A percentile compares a stretch with the other conserved stretches of the same genome.
Conservation (phyloP, 1,140 invertebrate genomes). For the Amphibalanus amphitrite region DNA sequence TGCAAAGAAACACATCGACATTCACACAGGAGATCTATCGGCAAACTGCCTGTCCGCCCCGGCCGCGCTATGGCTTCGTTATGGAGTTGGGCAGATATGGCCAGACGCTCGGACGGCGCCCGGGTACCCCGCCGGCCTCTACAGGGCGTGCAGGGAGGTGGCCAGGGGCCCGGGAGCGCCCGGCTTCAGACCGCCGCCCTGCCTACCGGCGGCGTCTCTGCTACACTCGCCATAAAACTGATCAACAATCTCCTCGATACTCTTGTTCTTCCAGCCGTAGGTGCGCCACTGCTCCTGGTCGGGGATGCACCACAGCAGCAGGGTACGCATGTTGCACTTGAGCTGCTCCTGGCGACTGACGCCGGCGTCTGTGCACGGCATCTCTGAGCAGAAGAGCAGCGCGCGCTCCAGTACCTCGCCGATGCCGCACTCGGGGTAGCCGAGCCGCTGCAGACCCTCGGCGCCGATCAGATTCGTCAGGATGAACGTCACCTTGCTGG, state of each 20-base stretch:
- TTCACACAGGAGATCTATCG: background rate
- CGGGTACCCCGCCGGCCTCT: background rate
- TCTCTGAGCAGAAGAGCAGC: constrained; percentile 14
- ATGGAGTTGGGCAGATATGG: background rate
- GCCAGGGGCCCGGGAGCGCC: background rate
- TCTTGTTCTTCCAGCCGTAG: constrained; percentile 17
- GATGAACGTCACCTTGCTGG: constrained; percentile 13
- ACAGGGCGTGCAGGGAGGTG: background rate
- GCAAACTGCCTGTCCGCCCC: background rate
- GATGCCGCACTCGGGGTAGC: constrained; percentile 14
- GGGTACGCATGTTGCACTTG: constrained; percentile 18
- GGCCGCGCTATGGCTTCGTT: background rate
- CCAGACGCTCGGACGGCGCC: too few species aligned
- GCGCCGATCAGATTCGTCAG: constrained; percentile 14
- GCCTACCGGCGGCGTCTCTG: background rate
- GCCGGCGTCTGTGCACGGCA: constrained; percentile 17
- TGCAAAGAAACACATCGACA: background rate
- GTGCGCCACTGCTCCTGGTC: constrained; percentile 17
- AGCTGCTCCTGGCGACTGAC: constrained; percentile 16
- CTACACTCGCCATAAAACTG: constrained; percentile 12
- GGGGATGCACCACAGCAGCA: constrained; percentile 18
- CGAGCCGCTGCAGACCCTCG: constrained; percentile 13
- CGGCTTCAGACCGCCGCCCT: background rate
- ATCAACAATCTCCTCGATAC: constrained; percentile 18
- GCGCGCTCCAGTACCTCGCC: constrained; percentile 18